Base-by-base conservation (phyloP, 1,140 invertebrate species). In the Zaprionus davidi region DNA sequence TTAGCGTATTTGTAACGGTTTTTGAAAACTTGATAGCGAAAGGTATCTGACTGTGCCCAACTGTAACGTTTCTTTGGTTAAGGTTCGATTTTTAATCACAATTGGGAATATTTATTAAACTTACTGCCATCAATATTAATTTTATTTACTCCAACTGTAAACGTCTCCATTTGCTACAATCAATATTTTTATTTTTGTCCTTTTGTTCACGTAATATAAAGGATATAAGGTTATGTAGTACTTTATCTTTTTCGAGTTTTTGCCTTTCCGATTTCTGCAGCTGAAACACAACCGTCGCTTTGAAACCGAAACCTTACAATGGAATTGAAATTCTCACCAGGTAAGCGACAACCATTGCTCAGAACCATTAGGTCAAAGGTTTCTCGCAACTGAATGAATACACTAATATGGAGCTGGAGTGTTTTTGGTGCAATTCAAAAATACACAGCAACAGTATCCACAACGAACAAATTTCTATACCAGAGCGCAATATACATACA, bases 291-390 rank as follows among this genome's bases (percentile, higher is more conserved):
- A 90, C 85, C 82, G 86, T 75, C 79, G 69, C 79, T 65, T 68
- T 71, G 46, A 56, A 85, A 79, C 67, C 64, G 70, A 90, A 70
- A 70, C 76, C 46, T 79, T 62, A 68, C 70, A 88, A 90, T 88
- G 85, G 55, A 59, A 60, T 68, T 56, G 46, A 65, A 85, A 68
- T 66, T 59, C 26, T 73, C 69, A 67, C 75, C 74, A 46, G 34
- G 9, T 62, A 60, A 74, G 56, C 75, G 60, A 49, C 75, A 73
- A 36, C 57, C 60, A 24, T 68, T 72, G 66, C 76, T 72, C 51
- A 67, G 67, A 62, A 82, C 7, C 49, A 53, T 62, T 55, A 34
- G 81, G 71, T 79, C 85, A 88, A 88, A 85, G 85, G 85, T 88
- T 34, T 71, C 34, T 49, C 31, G 57, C 64, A 56, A 31, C 51